Percentiles rank a stretch among this genome's conserved stretches.
These are phyloP conservation scores for Platyura marginata DNA, from an alignment of 1,140 invertebrate genomes.

Conservation along the genomic window DNA sequence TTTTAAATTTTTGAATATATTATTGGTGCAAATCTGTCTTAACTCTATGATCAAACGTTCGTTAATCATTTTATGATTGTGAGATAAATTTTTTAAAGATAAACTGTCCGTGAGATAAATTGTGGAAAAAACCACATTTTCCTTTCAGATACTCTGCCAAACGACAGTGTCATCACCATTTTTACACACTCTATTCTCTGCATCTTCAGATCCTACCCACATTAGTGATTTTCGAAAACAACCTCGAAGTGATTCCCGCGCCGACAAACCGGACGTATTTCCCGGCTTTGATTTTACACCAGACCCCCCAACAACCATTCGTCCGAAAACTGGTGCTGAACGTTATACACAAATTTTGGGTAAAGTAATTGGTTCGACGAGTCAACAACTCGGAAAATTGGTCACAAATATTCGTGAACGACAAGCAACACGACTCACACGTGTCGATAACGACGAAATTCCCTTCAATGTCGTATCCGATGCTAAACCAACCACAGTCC, in stretches of 20 bases:
- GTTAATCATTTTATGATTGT: too few relatives aligned
- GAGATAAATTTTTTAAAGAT: too few relatives aligned
- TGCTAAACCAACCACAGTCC: not conserved
- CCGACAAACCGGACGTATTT: not conserved
- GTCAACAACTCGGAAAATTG: not conserved
- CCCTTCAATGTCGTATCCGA: not conserved
- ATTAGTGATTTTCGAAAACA: conserved; percentile 1
- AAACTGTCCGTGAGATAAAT: too few relatives aligned
- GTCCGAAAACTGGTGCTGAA: not conserved
- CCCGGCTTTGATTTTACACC: not conserved
- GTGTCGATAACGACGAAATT: not conserved
- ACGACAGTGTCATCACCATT: not conserved
- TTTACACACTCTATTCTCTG: not conserved
- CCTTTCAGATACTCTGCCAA: too few relatives aligned
- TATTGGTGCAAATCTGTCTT: too few relatives aligned
- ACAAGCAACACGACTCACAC: not conserved
- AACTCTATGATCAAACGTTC: too few relatives aligned
- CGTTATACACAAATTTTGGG: too few relatives aligned
- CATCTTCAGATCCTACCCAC: not conserved
- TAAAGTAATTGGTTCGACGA: not conserved
- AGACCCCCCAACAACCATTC: not conserved
- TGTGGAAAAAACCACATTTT: too few relatives aligned
- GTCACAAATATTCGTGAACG: not conserved
- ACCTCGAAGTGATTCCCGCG: not conserved
- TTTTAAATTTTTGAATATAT: too few relatives aligned